phyloP scores from a whole-genome alignment of 2,888 invertebrate species.

The Amblyjoppa proteus region DNA sequence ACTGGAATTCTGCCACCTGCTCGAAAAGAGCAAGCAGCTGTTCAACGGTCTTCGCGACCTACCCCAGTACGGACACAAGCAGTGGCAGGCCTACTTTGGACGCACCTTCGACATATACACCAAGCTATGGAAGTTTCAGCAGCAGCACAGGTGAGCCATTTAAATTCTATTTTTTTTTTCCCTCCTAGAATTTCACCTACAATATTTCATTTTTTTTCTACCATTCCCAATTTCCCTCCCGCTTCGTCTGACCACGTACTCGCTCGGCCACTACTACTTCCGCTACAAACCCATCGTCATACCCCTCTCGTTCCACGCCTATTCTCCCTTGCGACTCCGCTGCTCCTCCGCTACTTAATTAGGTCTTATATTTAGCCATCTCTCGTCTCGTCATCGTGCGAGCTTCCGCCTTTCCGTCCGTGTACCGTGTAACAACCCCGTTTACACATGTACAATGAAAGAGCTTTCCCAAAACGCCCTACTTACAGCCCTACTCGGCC shows the following conservation, averaged over 20 bases:
- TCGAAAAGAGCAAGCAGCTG: conserved; percentile 98
- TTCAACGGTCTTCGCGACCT: conserved; percentile 98
- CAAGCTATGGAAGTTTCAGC: conserved; percentile 99
- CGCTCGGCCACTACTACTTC: conserved; percentile 23
- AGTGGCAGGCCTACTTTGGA: conserved; percentile 99
- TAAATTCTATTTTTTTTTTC: not conserved
- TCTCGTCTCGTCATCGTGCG: not conserved
- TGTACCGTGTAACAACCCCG: not conserved
- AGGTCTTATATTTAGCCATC: conserved; percentile 48
- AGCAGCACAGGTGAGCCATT: conserved; percentile 92
- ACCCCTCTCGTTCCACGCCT: conserved; percentile 38
- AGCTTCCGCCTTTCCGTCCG: not conserved
- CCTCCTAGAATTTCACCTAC: not conserved
- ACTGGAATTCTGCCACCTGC: conserved; percentile 97
- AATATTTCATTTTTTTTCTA: not conserved
- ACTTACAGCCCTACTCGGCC: conserved; percentile 39
- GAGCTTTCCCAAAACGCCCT: conserved; percentile 17
- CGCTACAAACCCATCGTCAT: conserved; percentile 23
- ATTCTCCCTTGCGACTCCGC: not conserved
- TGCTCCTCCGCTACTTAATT: conserved; percentile 51
- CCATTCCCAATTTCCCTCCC: conserved; percentile 39
- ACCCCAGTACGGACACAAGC: conserved; percentile 98
- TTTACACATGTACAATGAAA: too few relatives aligned
- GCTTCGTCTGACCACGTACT: conserved; percentile 1
- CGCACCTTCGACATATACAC: conserved; percentile 99